Evolutionary conservation across 2,888 invertebrate genomes (phyloP).

Genomic region (Colletes collaris): DNA sequence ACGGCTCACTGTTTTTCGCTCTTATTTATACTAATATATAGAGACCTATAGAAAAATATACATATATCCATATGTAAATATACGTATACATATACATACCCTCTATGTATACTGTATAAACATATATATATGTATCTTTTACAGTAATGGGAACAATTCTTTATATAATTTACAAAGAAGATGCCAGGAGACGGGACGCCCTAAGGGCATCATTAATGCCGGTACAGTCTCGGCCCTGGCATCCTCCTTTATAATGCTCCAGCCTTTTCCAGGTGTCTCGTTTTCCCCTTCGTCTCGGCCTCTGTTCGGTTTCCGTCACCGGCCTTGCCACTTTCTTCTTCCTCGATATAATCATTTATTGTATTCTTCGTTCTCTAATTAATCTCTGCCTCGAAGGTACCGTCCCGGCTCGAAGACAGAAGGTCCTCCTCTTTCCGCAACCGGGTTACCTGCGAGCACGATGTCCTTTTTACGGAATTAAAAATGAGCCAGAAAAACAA

Average conservation of each 20-base stretch:
- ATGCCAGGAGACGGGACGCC: constrained; percentile 65
- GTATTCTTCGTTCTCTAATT: constrained; percentile 65
- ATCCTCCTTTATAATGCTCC: constrained; percentile 60
- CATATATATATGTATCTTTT: constrained; percentile 25
- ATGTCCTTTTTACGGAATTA: constrained; percentile 26
- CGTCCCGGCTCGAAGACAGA: constrained; percentile 16
- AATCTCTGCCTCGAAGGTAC: constrained; percentile 61
- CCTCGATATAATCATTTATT: constrained; percentile 68
- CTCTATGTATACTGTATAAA: not conserved
- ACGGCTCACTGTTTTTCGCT: constrained; percentile 39
- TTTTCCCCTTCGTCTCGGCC: constrained; percentile 35
- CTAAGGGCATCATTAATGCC: constrained; percentile 80
- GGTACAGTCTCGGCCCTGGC: constrained; percentile 56
- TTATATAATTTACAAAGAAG: constrained; percentile 67
- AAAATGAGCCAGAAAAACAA: constrained; percentile 22
- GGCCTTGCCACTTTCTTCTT: constrained; percentile 44
- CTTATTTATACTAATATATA: constrained; percentile 44
- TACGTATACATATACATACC: no score
- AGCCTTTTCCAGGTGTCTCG: constrained; percentile 49
- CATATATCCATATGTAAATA: not conserved
- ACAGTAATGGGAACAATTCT: constrained; percentile 69
- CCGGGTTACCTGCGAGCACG: constrained; percentile 34
- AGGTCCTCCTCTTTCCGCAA: constrained; percentile 12
- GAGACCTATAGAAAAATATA: not conserved
- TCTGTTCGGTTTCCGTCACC: constrained; percentile 44